Evolutionary conservation across 2,797 vertebrate species (phyloP).

Genomic region (Myoxocephalus aenaeus): DNA sequence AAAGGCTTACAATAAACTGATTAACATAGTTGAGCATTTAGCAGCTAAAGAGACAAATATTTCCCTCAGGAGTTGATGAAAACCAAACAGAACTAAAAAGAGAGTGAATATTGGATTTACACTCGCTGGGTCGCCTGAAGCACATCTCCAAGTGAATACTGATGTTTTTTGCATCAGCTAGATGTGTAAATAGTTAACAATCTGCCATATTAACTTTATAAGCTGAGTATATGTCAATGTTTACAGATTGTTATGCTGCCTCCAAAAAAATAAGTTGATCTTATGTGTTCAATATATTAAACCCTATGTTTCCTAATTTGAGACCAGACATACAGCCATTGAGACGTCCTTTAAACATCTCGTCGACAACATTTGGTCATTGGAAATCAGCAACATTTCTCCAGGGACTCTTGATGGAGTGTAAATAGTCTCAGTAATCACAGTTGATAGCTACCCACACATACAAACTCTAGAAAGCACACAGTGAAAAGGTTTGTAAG

Average conservation of each 20-base stretch:
- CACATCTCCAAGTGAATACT: constrained; percentile 4
- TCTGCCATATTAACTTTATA: neutral
- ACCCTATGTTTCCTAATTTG: neutral
- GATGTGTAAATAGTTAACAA: constrained; percentile 18
- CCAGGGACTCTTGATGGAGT: neutral
- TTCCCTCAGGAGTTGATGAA: too few relatives aligned
- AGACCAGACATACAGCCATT: neutral
- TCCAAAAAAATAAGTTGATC: neutral
- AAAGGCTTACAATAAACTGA: neutral
- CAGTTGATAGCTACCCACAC: neutral
- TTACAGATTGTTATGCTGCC: neutral
- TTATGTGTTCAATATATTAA: neutral
- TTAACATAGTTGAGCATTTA: neutral
- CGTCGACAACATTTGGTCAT: neutral
- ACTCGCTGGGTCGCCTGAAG: neutral
- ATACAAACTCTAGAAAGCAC: constrained; percentile 20
- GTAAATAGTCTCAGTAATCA: constrained; percentile 10
- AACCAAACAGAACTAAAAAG: too few relatives aligned
- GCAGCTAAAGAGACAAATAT: neutral
- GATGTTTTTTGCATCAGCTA: neutral
- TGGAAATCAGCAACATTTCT: neutral
- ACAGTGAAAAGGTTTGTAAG: constrained; percentile 16
- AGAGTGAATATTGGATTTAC: constrained; percentile 24
- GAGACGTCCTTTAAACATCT: neutral
- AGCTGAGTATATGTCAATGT: neutral